A percentile compares a stretch with the other conserved stretches of the same genome.
Evolutionary conservation across 2,888 invertebrate genomes (phyloP).

Genomic region (Morinoia aosen): DNA sequence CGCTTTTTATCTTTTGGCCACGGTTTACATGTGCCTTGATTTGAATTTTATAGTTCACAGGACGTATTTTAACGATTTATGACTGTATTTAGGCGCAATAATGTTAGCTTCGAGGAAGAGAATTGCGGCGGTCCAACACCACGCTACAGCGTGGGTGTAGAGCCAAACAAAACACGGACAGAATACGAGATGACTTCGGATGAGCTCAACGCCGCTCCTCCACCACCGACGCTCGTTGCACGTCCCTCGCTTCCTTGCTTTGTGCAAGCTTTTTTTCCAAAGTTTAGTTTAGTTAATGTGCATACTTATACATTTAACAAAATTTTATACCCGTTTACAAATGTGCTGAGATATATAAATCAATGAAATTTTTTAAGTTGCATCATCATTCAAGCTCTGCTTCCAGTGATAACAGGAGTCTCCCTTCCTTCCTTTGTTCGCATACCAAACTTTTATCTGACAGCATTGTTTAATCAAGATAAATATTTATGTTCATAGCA

Average conservation of each 20-base stretch:
- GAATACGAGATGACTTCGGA: conserved; percentile 28
- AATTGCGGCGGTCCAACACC: background rate
- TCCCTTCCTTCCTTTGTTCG: too few relatives aligned
- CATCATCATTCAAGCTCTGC: too few relatives aligned
- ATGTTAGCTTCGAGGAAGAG: conserved; percentile 5
- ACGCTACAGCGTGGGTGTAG: conserved; percentile 27
- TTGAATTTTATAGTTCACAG: background rate
- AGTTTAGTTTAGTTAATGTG: background rate
- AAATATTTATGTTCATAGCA: too few relatives aligned
- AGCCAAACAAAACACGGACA: background rate
- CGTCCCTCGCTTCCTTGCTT: background rate
- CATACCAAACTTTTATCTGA: too few relatives aligned
- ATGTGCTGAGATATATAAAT: too few relatives aligned
- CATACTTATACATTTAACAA: too few relatives aligned
- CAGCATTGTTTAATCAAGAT: too few relatives aligned
- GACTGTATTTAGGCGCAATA: conserved; percentile 14
- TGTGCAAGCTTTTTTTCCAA: background rate
- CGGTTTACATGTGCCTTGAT: background rate
- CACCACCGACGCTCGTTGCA: background rate
- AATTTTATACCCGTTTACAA: too few relatives aligned
- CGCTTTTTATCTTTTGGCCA: background rate
- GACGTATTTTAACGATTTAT: conserved; percentile 12
- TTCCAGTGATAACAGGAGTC: too few relatives aligned
- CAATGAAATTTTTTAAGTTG: too few relatives aligned
- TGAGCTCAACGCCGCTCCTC: conserved; percentile 17